Evolutionary conservation across 2,888 invertebrate genomes (phyloP).

Genomic region (Diadegma fenestrale): DNA sequence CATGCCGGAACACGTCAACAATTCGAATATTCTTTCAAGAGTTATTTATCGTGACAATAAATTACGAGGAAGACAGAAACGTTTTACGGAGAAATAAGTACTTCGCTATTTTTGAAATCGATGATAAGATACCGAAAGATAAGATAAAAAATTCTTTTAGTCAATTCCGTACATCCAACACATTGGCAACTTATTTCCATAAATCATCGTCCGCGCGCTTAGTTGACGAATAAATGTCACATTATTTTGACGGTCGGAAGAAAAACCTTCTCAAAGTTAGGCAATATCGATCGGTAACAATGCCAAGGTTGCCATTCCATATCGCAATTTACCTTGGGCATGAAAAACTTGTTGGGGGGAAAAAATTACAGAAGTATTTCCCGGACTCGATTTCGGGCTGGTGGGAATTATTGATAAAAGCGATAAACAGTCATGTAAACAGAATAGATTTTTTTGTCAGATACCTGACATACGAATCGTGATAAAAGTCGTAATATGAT

Average conservation of each 20-base stretch:
- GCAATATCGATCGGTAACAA: constrained; percentile 35
- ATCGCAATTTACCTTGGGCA: neutral
- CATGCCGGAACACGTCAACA: neutral
- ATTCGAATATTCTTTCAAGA: neutral
- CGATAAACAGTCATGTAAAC: neutral
- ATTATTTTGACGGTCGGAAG: neutral
- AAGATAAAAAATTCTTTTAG: no score
- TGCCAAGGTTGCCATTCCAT: constrained; percentile 23
- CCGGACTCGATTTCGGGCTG: neutral
- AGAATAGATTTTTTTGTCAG: neutral
- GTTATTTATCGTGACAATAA: neutral
- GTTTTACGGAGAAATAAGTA: no score
- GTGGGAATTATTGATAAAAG: neutral
- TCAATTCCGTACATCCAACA: neutral
- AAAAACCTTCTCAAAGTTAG: constrained; percentile 1
- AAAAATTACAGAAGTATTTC: neutral
- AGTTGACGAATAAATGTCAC: neutral
- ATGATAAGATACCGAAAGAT: no score
- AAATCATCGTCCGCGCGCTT: neutral
- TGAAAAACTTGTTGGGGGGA: neutral
- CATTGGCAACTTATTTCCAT: neutral
- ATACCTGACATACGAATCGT: neutral
- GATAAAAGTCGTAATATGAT: neutral
- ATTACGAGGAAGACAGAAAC: neutral
- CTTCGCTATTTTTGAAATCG: neutral